Conservation (phyloP, 2,797 vertebrate species). For the Eleutherodactylus coqui region DNA sequence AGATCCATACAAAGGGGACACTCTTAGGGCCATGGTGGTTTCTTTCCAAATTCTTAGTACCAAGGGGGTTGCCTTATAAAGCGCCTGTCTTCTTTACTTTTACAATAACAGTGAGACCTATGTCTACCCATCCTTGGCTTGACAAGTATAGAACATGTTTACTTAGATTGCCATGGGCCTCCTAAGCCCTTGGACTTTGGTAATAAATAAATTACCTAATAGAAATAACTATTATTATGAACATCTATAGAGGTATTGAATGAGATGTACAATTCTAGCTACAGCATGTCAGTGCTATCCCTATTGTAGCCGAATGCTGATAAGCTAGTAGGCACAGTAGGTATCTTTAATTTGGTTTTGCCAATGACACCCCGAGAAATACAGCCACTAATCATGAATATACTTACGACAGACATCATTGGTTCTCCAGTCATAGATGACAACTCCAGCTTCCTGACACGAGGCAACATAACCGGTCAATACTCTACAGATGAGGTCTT, state of each 20-base stretch:
- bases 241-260: neutral
- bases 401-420: constrained; percentile 75
- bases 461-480: constrained; percentile 70
- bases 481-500: constrained; percentile 69
- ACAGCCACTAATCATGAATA: neutral
- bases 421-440: constrained; percentile 71
- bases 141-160: no score
- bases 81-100: no score
- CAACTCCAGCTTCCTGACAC: constrained; percentile 71
- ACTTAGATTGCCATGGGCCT: no score
- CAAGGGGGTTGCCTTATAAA: no score
- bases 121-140: no score
- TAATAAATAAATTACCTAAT: neutral
- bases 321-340: neutral
- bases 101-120: no score
- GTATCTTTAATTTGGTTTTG: neutral
- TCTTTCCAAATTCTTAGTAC: no score
- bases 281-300: neutral
- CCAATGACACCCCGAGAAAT: neutral
- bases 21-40: no score
- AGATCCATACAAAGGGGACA: no score
- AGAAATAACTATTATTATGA: neutral
- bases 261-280: neutral
- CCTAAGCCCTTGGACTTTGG: neutral
- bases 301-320: neutral